These are phyloP conservation scores for Drosophila vallismaia DNA, from an alignment of 2,888 invertebrate species.

Conservation along the genomic window DNA sequence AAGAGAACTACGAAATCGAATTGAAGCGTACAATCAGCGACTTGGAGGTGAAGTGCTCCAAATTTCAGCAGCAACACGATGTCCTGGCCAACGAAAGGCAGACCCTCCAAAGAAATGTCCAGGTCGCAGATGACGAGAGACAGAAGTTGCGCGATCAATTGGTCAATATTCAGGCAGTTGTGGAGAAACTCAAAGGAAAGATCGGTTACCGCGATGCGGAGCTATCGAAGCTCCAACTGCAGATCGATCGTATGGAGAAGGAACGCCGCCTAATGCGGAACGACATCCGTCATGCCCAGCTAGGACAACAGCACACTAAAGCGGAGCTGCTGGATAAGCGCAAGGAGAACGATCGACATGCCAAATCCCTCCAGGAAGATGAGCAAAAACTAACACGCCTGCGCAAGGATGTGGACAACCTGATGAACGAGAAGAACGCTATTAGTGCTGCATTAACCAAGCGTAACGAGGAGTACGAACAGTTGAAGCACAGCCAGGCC, in stretches of 20 bases:
- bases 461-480: constrained; percentile 91
- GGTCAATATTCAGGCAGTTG: constrained; percentile 85
- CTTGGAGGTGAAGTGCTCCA: constrained; percentile 75
- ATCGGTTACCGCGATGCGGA: constrained; percentile 90
- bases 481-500: constrained; percentile 91
- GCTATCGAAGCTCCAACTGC: constrained; percentile 89
- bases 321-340: constrained; percentile 82
- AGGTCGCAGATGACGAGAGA: constrained; percentile 88
- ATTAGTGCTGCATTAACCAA: constrained; percentile 92
- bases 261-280: constrained; percentile 87
- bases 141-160: constrained; percentile 89
- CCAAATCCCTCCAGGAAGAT: constrained; percentile 89
- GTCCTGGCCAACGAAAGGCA: constrained; percentile 90
- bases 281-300: constrained; percentile 83
- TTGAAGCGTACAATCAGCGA: constrained; percentile 81
- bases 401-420: constrained; percentile 89
- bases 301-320: constrained; percentile 82
- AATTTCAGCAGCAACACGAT: constrained; percentile 88
- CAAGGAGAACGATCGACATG: constrained; percentile 85
- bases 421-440: constrained; percentile 91
- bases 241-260: constrained; percentile 88
- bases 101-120: constrained; percentile 89
- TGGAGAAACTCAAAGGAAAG: constrained; percentile 84
- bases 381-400: constrained; percentile 88
- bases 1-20: constrained; percentile 82